Conservation (phyloP, 2,797 vertebrate genomes). For the Paratrypauchen microcephalus region DNA sequence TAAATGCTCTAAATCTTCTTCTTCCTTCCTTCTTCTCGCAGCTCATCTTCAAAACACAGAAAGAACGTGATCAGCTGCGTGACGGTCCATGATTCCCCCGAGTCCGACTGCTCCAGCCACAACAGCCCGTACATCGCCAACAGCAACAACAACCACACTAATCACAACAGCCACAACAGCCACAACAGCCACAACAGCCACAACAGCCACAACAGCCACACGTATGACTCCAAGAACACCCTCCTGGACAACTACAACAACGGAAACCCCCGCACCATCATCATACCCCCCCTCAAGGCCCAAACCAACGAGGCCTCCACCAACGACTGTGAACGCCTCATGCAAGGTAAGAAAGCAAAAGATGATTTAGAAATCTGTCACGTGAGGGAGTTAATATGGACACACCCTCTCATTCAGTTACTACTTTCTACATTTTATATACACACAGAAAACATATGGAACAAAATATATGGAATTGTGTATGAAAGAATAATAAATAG, state of each 20-base stretch:
- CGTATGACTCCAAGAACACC: constrained; percentile 86
- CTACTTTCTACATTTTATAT: too few species aligned
- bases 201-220: constrained; percentile 72
- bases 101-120: constrained; percentile 93
- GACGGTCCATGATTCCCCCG: constrained; percentile 96
- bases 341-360: constrained; percentile 81
- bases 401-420: too few species aligned
- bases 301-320: constrained; percentile 86
- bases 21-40: constrained; percentile 53
- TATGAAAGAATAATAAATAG: too few species aligned
- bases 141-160: constrained; percentile 73
- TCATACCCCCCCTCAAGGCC: constrained; percentile 94
- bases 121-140: constrained; percentile 61
- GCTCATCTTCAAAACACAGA: constrained; percentile 93
- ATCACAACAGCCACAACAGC: constrained; percentile 55
- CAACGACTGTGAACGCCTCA: constrained; percentile 89
- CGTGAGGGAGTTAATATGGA: too few species aligned
- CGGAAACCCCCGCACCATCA: constrained; percentile 93
- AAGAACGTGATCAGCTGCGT: constrained; percentile 99
- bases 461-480: too few species aligned
- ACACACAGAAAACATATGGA: too few species aligned
- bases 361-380: too few species aligned
- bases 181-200: constrained; percentile 81
- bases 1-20: not conserved
- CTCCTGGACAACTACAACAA: constrained; percentile 86